Percentiles rank a stretch among this genome's conserved stretches.
These are phyloP conservation scores for Athene noctua DNA, from an alignment of 2,113 vertebrate genomes.

Conservation along the genomic window DNA sequence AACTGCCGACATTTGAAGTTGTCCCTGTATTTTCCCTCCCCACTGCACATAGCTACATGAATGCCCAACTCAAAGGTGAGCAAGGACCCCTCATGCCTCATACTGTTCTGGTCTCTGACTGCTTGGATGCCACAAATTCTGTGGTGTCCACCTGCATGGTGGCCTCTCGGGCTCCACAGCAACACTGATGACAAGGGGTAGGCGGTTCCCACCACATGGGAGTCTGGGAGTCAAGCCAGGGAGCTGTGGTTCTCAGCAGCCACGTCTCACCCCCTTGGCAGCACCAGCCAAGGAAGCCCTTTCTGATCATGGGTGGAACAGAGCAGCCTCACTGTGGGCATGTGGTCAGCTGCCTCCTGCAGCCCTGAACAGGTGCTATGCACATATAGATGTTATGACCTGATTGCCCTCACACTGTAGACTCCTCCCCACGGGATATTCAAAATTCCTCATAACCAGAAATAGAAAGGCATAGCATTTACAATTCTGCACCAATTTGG, in stretches of 20 bases:
- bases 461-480: neutral
- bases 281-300: neutral
- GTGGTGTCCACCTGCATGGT: neutral
- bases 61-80: neutral
- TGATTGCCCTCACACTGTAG: neutral
- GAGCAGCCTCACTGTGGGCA: neutral
- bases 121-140: neutral
- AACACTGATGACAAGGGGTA: neutral
- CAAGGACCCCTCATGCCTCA: neutral
- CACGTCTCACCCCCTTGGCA: accelerated
- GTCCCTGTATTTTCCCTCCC: neutral
- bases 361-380: neutral
- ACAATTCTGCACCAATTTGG: neutral
- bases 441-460: neutral
- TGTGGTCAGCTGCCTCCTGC: neutral
- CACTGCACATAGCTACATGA: neutral
- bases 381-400: neutral
- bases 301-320: neutral
- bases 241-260: accelerated
- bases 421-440: neutral
- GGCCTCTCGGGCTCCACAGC: neutral
- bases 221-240: neutral
- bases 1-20: accelerated
- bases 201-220: neutral
- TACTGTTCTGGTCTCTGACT: neutral